Evolutionary conservation across 2,888 invertebrate genomes (phyloP).

Genomic region (Polietes domitor): DNA sequence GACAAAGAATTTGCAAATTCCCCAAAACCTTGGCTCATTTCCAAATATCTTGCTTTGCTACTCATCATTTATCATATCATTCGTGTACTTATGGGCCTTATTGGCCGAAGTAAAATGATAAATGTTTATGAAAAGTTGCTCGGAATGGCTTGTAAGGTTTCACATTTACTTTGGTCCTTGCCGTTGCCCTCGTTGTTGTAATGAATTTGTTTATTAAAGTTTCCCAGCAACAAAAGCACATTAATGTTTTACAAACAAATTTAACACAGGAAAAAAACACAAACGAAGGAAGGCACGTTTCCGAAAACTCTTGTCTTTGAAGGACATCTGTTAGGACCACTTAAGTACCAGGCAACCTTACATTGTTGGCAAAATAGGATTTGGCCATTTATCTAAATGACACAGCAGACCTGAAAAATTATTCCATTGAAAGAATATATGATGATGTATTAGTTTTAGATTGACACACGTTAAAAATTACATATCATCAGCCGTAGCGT

Average conservation of each 20-base stretch:
- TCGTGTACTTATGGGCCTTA: constrained; percentile 12
- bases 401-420: constrained; percentile 18
- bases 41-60: neutral
- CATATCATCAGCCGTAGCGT: neutral
- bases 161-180: neutral
- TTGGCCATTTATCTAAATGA: constrained; percentile 45
- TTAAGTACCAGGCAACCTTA: neutral
- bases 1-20: neutral
- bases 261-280: neutral
- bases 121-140: neutral
- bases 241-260: neutral
- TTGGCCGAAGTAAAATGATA: neutral
- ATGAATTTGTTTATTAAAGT: too few species aligned
- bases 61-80: constrained; percentile 37
- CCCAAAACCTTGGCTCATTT: too few species aligned
- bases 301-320: neutral
- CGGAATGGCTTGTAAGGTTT: too few species aligned
- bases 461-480: neutral
- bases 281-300: too few species aligned
- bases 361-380: neutral
- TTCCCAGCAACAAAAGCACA: neutral
- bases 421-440: neutral
- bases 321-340: neutral
- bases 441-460: constrained; percentile 41
- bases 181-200: too few species aligned